phyloP scores from a whole-genome alignment of 2,797 vertebrate species.

The Myoxocephalus aenaeus region DNA sequence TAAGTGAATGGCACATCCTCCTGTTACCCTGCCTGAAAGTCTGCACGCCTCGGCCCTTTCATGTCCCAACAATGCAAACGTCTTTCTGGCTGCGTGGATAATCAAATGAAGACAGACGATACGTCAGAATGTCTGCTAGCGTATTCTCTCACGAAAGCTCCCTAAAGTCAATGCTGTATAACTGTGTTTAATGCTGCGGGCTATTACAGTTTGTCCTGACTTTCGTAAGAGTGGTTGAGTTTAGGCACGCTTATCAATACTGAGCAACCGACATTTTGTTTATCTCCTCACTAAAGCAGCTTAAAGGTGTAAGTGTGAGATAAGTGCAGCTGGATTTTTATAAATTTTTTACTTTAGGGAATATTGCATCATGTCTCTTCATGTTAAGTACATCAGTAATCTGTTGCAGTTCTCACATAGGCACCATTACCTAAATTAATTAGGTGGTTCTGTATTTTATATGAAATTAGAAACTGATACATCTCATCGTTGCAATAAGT shows the following conservation, averaged over 20 bases:
- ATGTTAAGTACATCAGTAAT: conserved; percentile 54
- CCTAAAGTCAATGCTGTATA: conserved; percentile 47
- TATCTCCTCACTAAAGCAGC: conserved; percentile 58
- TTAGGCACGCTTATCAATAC: conserved; percentile 56
- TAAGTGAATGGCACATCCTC: conserved; percentile 50
- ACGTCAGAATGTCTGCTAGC: conserved; percentile 42
- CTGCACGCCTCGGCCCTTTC: conserved; percentile 40
- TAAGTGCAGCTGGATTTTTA: conserved; percentile 59
- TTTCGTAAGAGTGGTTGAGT: conserved; percentile 51
- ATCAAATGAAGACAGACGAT: conserved; percentile 72
- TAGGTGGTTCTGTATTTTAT: conserved; percentile 42
- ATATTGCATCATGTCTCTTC: conserved; percentile 44
- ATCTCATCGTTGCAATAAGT: conserved; percentile 36
- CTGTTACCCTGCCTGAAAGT: conserved; percentile 44
- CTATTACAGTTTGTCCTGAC: conserved; percentile 44
- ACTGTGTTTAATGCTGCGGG: conserved; percentile 30
- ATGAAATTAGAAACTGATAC: conserved; percentile 45
- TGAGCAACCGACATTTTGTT: conserved; percentile 61
- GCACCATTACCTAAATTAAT: conserved; percentile 60
- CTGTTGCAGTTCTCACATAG: conserved; percentile 26
- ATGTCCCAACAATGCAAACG: conserved; percentile 42
- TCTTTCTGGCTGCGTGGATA: conserved; percentile 67
- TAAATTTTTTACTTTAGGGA: conserved; percentile 40
- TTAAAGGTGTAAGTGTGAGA: conserved; percentile 74
- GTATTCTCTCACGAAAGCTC: conserved; percentile 26